Evolutionary conservation across 1,140 invertebrate genomes (phyloP), one percentile per base, ranked within the genome.

Genomic region (Conus ventricosus): DNA sequence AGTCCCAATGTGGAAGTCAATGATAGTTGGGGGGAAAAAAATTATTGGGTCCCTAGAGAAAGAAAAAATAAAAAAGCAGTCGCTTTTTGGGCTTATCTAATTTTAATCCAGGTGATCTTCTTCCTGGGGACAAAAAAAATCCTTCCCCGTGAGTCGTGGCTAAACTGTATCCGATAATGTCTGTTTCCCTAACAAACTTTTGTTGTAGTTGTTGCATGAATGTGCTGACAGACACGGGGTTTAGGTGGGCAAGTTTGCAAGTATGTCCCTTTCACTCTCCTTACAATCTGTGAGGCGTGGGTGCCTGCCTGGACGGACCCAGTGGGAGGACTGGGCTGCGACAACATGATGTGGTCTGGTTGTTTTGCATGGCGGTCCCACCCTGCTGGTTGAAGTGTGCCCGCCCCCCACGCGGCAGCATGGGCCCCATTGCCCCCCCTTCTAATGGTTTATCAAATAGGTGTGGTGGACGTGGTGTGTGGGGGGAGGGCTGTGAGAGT

Each of bases 331-430:
- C 96, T 99, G 71, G 99, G 99, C 84, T 99, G 98, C 95, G 99
- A 99, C 95, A 99, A 99, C 95, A 99, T 99, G 99, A 99, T 60
- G 98, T 98, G 1, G 96, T 99, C 95, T 99, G 13, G 96, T 13
- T 97, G 97, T 94, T 96, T 98, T 98, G 5, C 97, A 97, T 78
- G 97, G 97, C 63, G 96, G 90, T 96, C 97, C n/a, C 98, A 97
- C 92, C 96, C 97, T 82, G 96, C 95, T 98, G 67, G 94, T 94
- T 20, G 55, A 93, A 93, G 87, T 96, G 96, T 91, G 90, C 93
- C 51, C 91, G 93, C 51, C 94, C 92, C 17, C 91, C 91, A 83
- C 78, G 90, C 23, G 87, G 78, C 6, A 91, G 93, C 17, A 89
- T 90, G 6, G 90, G 57, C 89, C 93, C 55, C 91, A 93, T 85